Conservation (phyloP, 2,797 vertebrate species). For the Lepilemur septentrionalis region DNA sequence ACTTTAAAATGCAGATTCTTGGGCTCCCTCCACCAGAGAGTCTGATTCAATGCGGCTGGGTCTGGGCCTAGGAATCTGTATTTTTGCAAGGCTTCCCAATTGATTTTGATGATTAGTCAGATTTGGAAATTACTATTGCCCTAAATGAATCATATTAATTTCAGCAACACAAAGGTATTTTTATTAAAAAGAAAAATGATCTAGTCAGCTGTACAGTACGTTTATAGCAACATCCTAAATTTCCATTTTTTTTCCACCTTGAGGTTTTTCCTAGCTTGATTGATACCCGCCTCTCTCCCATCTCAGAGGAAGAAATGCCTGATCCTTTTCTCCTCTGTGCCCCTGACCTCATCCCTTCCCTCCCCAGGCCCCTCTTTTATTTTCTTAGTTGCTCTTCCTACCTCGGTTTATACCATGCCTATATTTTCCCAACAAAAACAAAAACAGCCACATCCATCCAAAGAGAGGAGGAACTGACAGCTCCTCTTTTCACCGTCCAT, state of each 20-base stretch:
- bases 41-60: not conserved
- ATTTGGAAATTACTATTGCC: not conserved
- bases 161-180: not conserved
- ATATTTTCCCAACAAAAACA: not conserved
- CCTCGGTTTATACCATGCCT: not conserved
- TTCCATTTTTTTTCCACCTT: not conserved
- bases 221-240: not conserved
- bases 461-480: too few relatives aligned
- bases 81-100: not conserved
- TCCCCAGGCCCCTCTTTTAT: not conserved
- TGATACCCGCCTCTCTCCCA: not conserved
- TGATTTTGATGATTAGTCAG: not conserved
- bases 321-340: not conserved
- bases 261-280: not conserved
- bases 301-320: not conserved
- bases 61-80: not conserved
- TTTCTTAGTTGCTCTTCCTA: not conserved
- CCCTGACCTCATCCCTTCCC: not conserved
- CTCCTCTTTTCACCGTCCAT: too few relatives aligned
- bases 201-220: not conserved
- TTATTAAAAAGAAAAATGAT: not conserved
- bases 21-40: not conserved
- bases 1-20: not conserved
- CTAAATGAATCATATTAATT: not conserved
- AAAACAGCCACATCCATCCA: not conserved